Percentiles rank a stretch among this genome's conserved stretches.
Conservation (phyloP, 1,140 invertebrate genomes). For the Drosophila novamexicana region DNA sequence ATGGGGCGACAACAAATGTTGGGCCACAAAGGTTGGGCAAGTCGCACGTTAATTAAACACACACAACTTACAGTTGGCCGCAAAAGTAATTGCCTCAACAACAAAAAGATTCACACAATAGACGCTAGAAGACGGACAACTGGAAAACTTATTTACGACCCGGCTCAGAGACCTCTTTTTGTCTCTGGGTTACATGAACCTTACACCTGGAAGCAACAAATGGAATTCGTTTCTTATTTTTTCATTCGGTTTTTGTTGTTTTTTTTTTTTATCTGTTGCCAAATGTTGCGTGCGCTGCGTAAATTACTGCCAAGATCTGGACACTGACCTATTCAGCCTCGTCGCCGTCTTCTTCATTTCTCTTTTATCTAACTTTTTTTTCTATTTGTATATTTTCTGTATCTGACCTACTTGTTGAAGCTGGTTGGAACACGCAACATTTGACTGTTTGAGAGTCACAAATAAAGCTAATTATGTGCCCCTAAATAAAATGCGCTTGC, state of each 20-base stretch:
- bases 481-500: slow-evolving; percentile 18
- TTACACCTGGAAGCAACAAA: slow-evolving; percentile 51
- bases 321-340: slow-evolving; percentile 9
- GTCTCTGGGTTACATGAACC: slow-evolving; percentile 22
- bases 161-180: neutral
- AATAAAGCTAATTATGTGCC: slow-evolving; percentile 44
- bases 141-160: slow-evolving; percentile 37
- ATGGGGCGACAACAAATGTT: slow-evolving; percentile 7
- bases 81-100: slow-evolving; percentile 23
- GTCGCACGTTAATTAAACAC: neutral
- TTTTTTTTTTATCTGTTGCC: slow-evolving; percentile 17
- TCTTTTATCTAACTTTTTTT: neutral
- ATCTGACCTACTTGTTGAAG: slow-evolving; percentile 68
- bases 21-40: neutral
- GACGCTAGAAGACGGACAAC: slow-evolving; percentile 15
- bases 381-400: slow-evolving; percentile 8
- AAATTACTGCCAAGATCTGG: slow-evolving; percentile 62
- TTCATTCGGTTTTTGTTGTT: neutral
- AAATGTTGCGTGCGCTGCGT: slow-evolving; percentile 59
- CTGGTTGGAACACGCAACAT: slow-evolving; percentile 36
- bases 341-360: neutral
- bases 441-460: slow-evolving; percentile 45
- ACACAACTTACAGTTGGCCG: neutral
- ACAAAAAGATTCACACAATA: slow-evolving; percentile 12
- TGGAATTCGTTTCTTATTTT: slow-evolving; percentile 34